Base-by-base conservation (phyloP, 2,888 invertebrate species). In the Caradrina clavipalpis region DNA sequence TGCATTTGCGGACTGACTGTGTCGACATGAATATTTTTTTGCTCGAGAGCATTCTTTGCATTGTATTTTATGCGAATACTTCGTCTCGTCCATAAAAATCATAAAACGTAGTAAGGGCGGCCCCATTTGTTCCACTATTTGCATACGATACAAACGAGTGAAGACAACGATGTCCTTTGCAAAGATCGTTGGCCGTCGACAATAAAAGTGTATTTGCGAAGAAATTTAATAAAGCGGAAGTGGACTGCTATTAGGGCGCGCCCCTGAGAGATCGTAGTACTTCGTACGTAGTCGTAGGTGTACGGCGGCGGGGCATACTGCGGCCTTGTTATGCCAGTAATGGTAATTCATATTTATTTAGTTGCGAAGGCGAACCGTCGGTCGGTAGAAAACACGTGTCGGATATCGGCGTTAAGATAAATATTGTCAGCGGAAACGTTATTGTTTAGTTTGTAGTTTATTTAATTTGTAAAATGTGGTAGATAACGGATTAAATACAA, bases 171-270 rank as follows among this genome's bases (percentile, higher is more conserved):
- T 87, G 92, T 91, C 91, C 91, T 91, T 88, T 90, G 89, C 91
- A 92, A 92, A 93, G 94, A 94, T 93, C 93, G 91, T 89, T 88
- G 93, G 91, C 86, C 87, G 90, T 85, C 88, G 90, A 91, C 94
- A 94, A 94, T 96, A 96, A 96, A 95, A 95, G 91, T 93, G 93
- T 95, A 93, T 95, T 96, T 95, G 95, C 95, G 91, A 95, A 95
- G 96, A 96, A 95, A 96, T 96, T 95, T 96, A 96, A 95, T 96
- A 96, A 95, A 92, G 95, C 94, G 95, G 95, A 96, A 96, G 93
- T 93, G 93, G 93, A 92, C 91, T 89, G 89, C 91, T 88, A 92
- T 94, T 94, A 93, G 87, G 91, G 87, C 88, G 86, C 88, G 87
- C 90, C 91, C 90, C 88, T 84, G 79, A 83, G 84, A 83, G 84